Evolutionary conservation across 2,113 vertebrate species (phyloP).

Genomic region (Cryptotis parvus): DNA sequence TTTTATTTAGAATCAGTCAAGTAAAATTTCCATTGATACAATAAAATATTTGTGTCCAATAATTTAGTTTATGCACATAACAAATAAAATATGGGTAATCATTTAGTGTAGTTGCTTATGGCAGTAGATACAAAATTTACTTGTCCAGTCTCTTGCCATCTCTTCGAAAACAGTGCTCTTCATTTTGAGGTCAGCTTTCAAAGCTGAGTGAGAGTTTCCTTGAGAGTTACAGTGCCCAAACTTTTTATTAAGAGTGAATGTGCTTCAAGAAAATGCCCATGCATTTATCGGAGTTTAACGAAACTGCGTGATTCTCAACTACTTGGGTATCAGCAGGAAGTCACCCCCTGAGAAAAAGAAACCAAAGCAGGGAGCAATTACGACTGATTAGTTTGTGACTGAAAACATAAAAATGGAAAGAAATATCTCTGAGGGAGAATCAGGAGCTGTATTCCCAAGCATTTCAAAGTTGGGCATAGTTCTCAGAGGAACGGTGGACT

Average conservation of each 20-base stretch:
- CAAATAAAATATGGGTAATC: neutral
- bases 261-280: slow-evolving; percentile 49
- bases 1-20: neutral
- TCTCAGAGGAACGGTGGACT: slow-evolving; percentile 49
- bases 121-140: neutral
- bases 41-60: neutral
- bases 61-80: neutral
- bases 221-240: slow-evolving; percentile 51
- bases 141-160: neutral
- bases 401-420: slow-evolving; percentile 74
- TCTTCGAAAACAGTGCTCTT: slow-evolving; percentile 29
- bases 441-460: slow-evolving; percentile 46
- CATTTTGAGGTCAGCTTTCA: slow-evolving; percentile 29
- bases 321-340: slow-evolving; percentile 62
- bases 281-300: slow-evolving; percentile 67
- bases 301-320: slow-evolving; percentile 59
- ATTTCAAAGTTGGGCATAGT: neutral
- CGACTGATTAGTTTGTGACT: slow-evolving; percentile 71
- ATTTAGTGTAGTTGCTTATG: neutral
- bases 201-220: slow-evolving; percentile 46
- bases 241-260: slow-evolving; percentile 48
- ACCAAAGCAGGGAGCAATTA: slow-evolving; percentile 78
- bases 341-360: slow-evolving; percentile 50
- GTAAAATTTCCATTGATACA: slow-evolving; percentile 6
- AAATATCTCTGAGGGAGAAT: slow-evolving; percentile 51